Base-by-base conservation (phyloP, 1,140 invertebrate species). In the Cydia fagiglandana region DNA sequence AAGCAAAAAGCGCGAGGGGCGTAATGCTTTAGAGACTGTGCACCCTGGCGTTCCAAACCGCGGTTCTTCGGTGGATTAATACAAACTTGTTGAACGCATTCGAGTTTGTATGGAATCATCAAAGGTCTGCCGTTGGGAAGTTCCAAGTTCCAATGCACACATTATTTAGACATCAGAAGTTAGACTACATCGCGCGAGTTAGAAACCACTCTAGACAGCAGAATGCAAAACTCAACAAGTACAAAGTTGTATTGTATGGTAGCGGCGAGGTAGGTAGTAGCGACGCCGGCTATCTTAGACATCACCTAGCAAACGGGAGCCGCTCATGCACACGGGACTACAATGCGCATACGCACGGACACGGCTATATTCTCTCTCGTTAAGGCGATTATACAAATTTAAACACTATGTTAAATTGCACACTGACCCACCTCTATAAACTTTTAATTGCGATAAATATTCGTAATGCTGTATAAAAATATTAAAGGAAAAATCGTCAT, bases 391-490 rank as follows among this genome's bases (percentile, higher is more conserved):
- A 89, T 88, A 91, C 88, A 90, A 85, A 86, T 89, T 86, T 90
- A 86, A 86, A 92, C 78, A 89, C 86, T 91, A 90, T 83, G 30
- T 81, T 86, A 89, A 90, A 89, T 91, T 89, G 89, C 91, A 91
- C 90, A 90, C 89, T 87, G 89, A 91, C 85, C 88, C 89, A 91
- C 88, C 89, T 91, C 91, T 91, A 90, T 91, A 91, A 91, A 92
- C 88, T 92, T 91, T 92, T 91, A 91, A 92, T 92, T 92, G 91
- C 91, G 89, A 87, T 91, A 90, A 87, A 90, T 92, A 92, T 89
- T 85, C 88, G 87, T 91, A 88, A 92, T 91, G 89, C 89, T 91
- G 91, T 92, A 92, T 91, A 91, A 92, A 92, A 91, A 92, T 91
- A 92, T 90, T 92, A 91, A 91, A 92, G 91, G 83, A 91, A 92